These are phyloP conservation scores for Schlechtendalia chinensis DNA, from an alignment of 1,140 invertebrate species.

Conservation along the genomic window DNA sequence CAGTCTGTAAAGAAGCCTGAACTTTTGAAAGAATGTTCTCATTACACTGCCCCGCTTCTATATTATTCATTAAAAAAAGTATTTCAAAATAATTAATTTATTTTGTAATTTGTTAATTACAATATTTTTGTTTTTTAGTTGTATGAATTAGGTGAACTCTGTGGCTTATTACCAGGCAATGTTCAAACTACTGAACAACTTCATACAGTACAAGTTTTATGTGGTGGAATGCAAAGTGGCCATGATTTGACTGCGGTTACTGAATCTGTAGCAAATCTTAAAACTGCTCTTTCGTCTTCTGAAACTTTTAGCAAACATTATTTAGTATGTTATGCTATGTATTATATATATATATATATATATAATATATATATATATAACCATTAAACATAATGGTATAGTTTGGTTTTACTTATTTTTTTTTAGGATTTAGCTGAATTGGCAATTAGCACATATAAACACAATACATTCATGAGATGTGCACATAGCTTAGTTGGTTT, in stretches of 20 bases:
- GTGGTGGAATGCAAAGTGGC: conserved; percentile 81
- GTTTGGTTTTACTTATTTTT: no score
- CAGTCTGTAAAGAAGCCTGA: conserved; percentile 67
- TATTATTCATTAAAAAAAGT: conserved; percentile 91
- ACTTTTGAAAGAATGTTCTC: conserved; percentile 74
- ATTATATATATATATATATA: neutral
- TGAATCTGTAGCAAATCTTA: conserved; percentile 80
- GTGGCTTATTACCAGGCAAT: conserved; percentile 86
- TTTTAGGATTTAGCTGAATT: conserved; percentile 83
- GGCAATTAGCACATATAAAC: conserved; percentile 95
- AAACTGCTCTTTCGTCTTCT: conserved; percentile 87
- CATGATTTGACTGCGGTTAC: conserved; percentile 58
- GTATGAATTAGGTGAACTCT: conserved; percentile 80
- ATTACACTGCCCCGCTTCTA: conserved; percentile 86
- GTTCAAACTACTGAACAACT: conserved; percentile 81
- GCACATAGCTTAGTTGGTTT: conserved; percentile 79
- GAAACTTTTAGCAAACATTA: conserved; percentile 87
- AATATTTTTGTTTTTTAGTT: conserved; percentile 60
- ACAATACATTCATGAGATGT: conserved; percentile 81
- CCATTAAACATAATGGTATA: no score
- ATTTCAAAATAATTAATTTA: conserved; percentile 41
- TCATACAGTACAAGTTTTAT: conserved; percentile 83
- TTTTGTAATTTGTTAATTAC: neutral
- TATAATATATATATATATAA: no score
- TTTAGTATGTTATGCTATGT: conserved; percentile 61